Evolutionary conservation across 1,140 invertebrate genomes (phyloP).

Genomic region (Scylla paramamosain): DNA sequence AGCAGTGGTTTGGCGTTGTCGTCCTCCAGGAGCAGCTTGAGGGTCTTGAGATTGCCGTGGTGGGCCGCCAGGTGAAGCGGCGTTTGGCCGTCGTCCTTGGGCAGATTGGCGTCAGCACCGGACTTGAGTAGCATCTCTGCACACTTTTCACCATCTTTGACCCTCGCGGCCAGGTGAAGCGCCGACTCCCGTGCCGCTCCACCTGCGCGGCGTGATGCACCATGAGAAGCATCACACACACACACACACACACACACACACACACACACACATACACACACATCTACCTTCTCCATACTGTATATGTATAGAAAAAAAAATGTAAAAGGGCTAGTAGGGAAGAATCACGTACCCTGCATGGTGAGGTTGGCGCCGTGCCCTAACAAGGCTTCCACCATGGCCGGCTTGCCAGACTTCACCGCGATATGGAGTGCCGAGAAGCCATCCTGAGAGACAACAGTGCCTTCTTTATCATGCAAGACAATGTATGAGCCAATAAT

Average conservation of each 20-base stretch:
- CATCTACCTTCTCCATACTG: neutral
- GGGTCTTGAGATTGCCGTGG: conserved; percentile 91
- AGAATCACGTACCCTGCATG: conserved; percentile 85
- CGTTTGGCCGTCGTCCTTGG: conserved; percentile 95
- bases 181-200: conserved; percentile 94
- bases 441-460: conserved; percentile 88
- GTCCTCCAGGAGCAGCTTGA: conserved; percentile 92
- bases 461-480: too few species aligned
- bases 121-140: conserved; percentile 98
- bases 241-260: conserved; percentile 33
- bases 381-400: conserved; percentile 96
- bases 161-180: conserved; percentile 95
- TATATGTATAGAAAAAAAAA: too few species aligned
- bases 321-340: neutral
- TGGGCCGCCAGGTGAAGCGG: conserved; percentile 95
- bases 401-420: conserved; percentile 97
- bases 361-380: conserved; percentile 98
- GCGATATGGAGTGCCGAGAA: conserved; percentile 99
- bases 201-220: conserved; percentile 80
- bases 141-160: conserved; percentile 96
- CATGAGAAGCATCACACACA: neutral
- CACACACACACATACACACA: neutral
- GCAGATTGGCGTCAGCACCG: conserved; percentile 96
- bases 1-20: conserved; percentile 91
- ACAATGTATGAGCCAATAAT: neutral